Evolutionary conservation across 2,797 vertebrate genomes (phyloP).

Genomic region (Acanthurus lineatus): DNA sequence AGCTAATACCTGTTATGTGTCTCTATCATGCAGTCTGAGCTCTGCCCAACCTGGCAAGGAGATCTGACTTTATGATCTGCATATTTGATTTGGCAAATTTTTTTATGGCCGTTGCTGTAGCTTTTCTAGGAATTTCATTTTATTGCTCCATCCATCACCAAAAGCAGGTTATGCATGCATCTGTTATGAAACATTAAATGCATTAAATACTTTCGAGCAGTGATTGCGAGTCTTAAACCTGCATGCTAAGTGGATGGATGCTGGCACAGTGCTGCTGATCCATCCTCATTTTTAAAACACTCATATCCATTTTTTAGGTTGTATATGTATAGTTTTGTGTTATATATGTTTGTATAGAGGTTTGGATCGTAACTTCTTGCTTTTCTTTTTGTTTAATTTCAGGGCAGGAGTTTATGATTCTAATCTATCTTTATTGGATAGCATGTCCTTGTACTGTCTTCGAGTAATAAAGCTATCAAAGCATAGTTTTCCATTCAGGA

Average conservation of each 20-base stretch:
- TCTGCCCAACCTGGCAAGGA: too few species aligned
- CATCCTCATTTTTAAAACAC: background rate
- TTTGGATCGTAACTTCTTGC: background rate
- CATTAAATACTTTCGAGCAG: background rate
- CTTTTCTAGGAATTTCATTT: too few species aligned
- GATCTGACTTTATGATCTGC: too few species aligned
- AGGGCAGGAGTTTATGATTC: constrained; percentile 46
- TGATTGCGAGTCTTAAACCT: background rate
- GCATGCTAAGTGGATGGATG: background rate
- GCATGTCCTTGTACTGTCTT: constrained; percentile 18
- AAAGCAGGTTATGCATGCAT: too few species aligned
- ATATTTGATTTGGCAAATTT: too few species aligned
- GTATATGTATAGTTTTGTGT: background rate
- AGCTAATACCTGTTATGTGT: too few species aligned
- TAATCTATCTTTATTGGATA: constrained; percentile 30
- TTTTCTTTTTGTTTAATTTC: background rate
- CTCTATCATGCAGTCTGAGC: too few species aligned
- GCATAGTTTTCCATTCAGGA: constrained; percentile 37
- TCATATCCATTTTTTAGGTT: background rate
- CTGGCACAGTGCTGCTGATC: background rate
- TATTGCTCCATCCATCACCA: too few species aligned
- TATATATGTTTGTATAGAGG: background rate
- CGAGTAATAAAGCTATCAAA: constrained; percentile 47
- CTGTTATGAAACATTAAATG: too few species aligned
- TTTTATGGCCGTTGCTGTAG: too few species aligned